These are phyloP conservation scores for Azorinus chamasolen DNA, from an alignment of 2,888 invertebrate species.

Conservation along the genomic window DNA sequence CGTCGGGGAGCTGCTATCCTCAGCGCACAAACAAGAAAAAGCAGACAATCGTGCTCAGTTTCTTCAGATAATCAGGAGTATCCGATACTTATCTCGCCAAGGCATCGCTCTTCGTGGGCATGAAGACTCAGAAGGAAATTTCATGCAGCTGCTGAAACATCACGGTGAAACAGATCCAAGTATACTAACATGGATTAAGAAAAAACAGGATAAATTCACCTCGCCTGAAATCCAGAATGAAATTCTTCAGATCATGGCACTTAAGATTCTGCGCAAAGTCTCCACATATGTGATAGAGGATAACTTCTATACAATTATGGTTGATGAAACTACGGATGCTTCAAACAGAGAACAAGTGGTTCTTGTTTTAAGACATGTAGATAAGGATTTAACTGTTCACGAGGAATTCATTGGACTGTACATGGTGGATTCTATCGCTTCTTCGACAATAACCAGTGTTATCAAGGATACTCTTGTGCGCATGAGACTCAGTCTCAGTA, in stretches of 20 bases:
- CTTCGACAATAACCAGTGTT: slow-evolving; percentile 37
- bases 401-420: slow-evolving; percentile 68
- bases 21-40: too few relatives aligned
- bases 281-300: slow-evolving; percentile 16
- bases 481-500: slow-evolving; percentile 49
- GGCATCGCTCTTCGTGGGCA: slow-evolving; percentile 57
- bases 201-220: slow-evolving; percentile 58
- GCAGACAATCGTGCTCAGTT: too few relatives aligned
- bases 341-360: slow-evolving; percentile 68
- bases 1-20: too few relatives aligned
- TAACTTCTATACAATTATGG: slow-evolving; percentile 54
- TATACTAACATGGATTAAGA: slow-evolving; percentile 49
- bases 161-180: slow-evolving; percentile 36
- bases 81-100: too few relatives aligned
- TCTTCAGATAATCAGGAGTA: too few relatives aligned
- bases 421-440: slow-evolving; percentile 34
- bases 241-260: slow-evolving; percentile 58
- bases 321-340: slow-evolving; percentile 66
- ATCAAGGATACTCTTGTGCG: slow-evolving; percentile 56
- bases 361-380: slow-evolving; percentile 57
- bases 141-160: slow-evolving; percentile 54
- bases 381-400: slow-evolving; percentile 45
- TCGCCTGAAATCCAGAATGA: slow-evolving; percentile 67
- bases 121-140: slow-evolving; percentile 45
- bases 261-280: slow-evolving; percentile 44